Conservation (phyloP, 64 coral and sea anemone genomes). For the Stichodactyla mertensii region DNA sequence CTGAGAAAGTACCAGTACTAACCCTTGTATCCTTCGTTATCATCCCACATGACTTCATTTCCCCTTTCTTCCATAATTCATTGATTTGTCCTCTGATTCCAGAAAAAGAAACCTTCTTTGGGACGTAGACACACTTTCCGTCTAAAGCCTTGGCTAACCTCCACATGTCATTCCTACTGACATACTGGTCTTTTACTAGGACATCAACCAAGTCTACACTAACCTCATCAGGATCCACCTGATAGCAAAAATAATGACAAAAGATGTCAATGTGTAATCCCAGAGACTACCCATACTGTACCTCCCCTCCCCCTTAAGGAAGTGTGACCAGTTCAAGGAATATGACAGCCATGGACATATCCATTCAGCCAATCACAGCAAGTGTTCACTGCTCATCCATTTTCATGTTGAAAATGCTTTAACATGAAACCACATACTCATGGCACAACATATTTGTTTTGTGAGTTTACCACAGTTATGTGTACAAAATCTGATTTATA, state of each 20-base stretch:
- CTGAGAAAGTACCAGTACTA: not conserved
- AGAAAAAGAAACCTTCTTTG: slow-evolving; percentile 73
- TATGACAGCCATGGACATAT: too few relatives aligned
- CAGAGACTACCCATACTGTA: too few relatives aligned
- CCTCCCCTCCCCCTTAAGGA: too few relatives aligned
- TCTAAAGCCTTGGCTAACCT: slow-evolving; percentile 66
- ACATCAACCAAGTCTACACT: slow-evolving; percentile 78
- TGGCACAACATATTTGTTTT: too few relatives aligned
- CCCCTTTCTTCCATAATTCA: slow-evolving; percentile 84
- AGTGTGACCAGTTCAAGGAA: too few relatives aligned
- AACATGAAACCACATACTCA: too few relatives aligned
- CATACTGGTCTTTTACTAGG: slow-evolving; percentile 83
- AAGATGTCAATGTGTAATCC: not conserved
- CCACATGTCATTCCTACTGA: slow-evolving; percentile 96
- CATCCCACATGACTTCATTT: slow-evolving; percentile 86
- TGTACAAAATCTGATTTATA: too few relatives aligned
- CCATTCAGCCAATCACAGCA: too few relatives aligned
- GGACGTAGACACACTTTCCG: slow-evolving; percentile 73
- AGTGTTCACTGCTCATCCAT: too few relatives aligned
- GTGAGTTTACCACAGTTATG: too few relatives aligned
- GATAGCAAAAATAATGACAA: not conserved
- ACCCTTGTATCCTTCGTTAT: slow-evolving; percentile 93
- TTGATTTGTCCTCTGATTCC: slow-evolving; percentile 79
- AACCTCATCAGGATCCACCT: slow-evolving; percentile 82
- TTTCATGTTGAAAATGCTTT: too few relatives aligned